Percentiles rank a stretch among this genome's conserved stretches.
These are phyloP conservation scores for Eunapius fragilis DNA, from an alignment of 37 sponge, comb jelly and placozoan genomes.

Conservation along the genomic window DNA sequence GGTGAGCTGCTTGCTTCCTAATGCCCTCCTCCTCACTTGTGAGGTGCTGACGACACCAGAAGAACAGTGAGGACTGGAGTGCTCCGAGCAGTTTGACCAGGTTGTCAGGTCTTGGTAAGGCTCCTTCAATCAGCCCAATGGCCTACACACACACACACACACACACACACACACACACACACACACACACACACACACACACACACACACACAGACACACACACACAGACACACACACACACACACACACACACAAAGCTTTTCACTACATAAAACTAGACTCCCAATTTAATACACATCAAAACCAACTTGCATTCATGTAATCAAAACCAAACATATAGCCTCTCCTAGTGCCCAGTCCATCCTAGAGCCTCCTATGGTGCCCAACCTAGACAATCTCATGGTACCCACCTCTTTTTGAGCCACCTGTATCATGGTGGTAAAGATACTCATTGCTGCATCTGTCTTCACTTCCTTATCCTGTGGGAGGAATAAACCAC, in stretches of 20 bases:
- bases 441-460: constrained; percentile 36
- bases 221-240: too few relatives aligned
- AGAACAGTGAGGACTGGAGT: constrained; percentile 56
- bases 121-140: constrained; percentile 3
- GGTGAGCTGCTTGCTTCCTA: constrained; percentile 9
- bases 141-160: constrained; percentile 21
- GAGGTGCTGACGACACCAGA: constrained; percentile 60
- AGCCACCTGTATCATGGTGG: constrained; percentile 63
- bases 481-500: constrained; percentile 1
- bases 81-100: constrained; percentile 60
- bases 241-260: too few relatives aligned
- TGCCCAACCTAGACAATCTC: not conserved
- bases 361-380: not conserved
- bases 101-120: constrained; percentile 25
- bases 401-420: constrained; percentile 37
- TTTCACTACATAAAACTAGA: too few relatives aligned
- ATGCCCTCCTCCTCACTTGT: not conserved
- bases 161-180: too few relatives aligned
- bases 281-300: too few relatives aligned
- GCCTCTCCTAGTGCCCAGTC: not conserved
- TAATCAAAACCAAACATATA: too few relatives aligned
- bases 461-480: constrained; percentile 9
- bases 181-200: too few relatives aligned
- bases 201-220: too few relatives aligned
- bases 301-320: too few relatives aligned